Percentiles rank a stretch among this genome's conserved stretches.
phyloP scores from a whole-genome alignment of 2,888 invertebrate genomes.

The Andrena bucephala region DNA sequence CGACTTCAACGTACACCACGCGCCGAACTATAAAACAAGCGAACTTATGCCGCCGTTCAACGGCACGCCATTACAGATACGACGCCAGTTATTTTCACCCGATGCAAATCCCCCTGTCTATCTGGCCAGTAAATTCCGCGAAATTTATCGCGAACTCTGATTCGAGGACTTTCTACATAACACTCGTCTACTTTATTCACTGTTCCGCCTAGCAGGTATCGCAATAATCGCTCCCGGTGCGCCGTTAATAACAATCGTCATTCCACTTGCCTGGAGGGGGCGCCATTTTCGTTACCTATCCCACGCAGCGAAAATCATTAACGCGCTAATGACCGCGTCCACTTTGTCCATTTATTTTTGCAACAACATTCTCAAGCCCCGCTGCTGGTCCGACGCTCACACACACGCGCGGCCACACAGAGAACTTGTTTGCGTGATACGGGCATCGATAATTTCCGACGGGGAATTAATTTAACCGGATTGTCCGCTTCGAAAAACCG shows the following conservation, averaged over 20 bases:
- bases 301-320: conserved; percentile 14
- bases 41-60: conserved; percentile 36
- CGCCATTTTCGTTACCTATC: conserved; percentile 15
- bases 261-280: conserved; percentile 2
- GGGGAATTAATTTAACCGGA: conserved; percentile 35
- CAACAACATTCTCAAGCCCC: conserved; percentile 2
- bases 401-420: background rate
- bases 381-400: background rate
- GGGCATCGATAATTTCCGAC: conserved; percentile 22
- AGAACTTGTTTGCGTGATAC: conserved; percentile 39
- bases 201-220: conserved; percentile 20
- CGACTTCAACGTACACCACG: background rate
- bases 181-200: conserved; percentile 12
- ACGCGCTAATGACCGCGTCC: conserved; percentile 48
- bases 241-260: conserved; percentile 46
- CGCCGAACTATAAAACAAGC: conserved; percentile 34
- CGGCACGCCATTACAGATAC: conserved; percentile 30
- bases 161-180: conserved; percentile 28
- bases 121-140: conserved; percentile 47
- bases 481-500: background rate
- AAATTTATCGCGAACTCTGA: conserved; percentile 46
- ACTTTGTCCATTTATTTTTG: background rate
- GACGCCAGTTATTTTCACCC: conserved; percentile 42
- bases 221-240: conserved; percentile 7
- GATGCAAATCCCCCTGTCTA: conserved; percentile 48